Conservation (phyloP, 2,888 invertebrate genomes). For the Heliconius ismenius region DNA sequence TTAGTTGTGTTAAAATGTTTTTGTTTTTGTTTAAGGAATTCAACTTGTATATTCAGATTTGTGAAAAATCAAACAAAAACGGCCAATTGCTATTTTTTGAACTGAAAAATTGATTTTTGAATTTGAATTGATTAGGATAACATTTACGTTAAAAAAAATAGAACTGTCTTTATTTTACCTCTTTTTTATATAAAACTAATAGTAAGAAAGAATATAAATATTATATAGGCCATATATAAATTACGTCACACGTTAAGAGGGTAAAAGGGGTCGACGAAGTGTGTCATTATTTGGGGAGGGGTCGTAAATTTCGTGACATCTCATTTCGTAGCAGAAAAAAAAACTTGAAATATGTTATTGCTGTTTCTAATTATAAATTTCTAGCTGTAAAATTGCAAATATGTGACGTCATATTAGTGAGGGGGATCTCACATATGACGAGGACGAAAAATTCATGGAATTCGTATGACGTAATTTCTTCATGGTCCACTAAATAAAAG, state of each 20-base stretch:
- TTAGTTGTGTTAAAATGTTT: too few species aligned
- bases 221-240: background rate
- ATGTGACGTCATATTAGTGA: too few species aligned
- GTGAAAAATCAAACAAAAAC: too few species aligned
- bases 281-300: too few species aligned
- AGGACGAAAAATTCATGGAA: background rate
- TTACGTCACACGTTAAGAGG: background rate
- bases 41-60: too few species aligned
- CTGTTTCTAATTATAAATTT: background rate
- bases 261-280: too few species aligned
- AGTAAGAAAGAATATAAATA: background rate
- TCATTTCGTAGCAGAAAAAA: too few species aligned
- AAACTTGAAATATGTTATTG: background rate
- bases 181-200: background rate
- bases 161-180: background rate
- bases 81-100: too few species aligned
- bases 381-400: background rate
- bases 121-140: too few species aligned
- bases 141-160: background rate
- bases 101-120: too few species aligned
- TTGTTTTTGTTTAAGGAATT: too few species aligned
- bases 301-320: too few species aligned
- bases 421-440: background rate
- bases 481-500: background rate
- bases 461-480: background rate